Base-by-base conservation (phyloP, 2,113 vertebrate genomes). In the Trogon surrucura region DNA sequence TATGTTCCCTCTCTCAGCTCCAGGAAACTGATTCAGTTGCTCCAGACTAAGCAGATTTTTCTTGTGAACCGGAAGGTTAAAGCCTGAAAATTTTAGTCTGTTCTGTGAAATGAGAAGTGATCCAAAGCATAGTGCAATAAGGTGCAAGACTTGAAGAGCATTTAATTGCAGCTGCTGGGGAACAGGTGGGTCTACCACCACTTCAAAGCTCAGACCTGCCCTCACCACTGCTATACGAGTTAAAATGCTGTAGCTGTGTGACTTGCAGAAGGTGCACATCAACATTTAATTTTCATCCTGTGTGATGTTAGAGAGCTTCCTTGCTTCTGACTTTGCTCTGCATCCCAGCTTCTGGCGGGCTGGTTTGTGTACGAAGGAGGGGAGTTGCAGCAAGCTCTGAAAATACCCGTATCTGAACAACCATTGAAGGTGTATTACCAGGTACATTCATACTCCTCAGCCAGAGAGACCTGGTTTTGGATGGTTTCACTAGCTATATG, bases 261-360 rank as follows among this genome's bases (percentile, higher is more conserved):
- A 45, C 32, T 84, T 71, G 32, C 57, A 56, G 71, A 71, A 88
- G 38, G 41, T 83, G 32, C 11, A 29, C 0, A 1, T 83, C 88
- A 80, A 73, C 57, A 47, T 83, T 91, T 88, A 44, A 85, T 85
- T 91, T 85, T 61, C 36, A 47, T 70, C 30, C 50, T 47, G 25
- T 34, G 56, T 22, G 51, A 48, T 3, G 3, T 16, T 53, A 66
- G 20, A 71, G 30, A 32, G 45, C 71, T 29, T 91, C 45, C 34
- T 25, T 0, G 0, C 47, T 88, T 32, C 45, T 0, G 2, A 13
- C 38, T 92, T 47, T 18, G 10, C n/a, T 66, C 56, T 1, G 0
- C 0, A 0, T 62, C 75, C 67, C 75, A 62, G 83, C 80, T 80
- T 88, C 85, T 91, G 75, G 60, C 20, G 6, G 25, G 8, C 36